Evolutionary conservation across 2,113 vertebrate genomes (phyloP).

Genomic region (Phalacrocorax carbo): DNA sequence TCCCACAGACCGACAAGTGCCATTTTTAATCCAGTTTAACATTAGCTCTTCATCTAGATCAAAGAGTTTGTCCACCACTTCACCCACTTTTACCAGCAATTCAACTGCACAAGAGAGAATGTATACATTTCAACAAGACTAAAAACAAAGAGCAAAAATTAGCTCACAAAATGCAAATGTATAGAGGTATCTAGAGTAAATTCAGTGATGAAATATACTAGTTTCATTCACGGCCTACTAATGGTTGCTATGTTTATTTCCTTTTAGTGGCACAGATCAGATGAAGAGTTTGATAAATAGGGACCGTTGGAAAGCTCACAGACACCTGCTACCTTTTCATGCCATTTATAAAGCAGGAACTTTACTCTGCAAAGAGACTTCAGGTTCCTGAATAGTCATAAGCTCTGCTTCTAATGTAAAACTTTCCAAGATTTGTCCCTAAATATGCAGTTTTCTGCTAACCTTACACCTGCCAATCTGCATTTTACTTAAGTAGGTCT

Average conservation of each 20-base stretch:
- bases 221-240: neutral
- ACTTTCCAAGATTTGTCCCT: neutral
- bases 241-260: neutral
- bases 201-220: neutral
- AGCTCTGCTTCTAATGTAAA: neutral
- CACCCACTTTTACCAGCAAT: conserved; percentile 91
- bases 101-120: conserved; percentile 78
- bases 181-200: neutral
- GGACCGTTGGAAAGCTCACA: neutral
- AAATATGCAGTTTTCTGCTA: neutral
- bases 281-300: neutral
- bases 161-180: neutral
- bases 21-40: conserved; percentile 85
- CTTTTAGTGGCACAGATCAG: neutral
- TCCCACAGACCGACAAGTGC: conserved; percentile 15
- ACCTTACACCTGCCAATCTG: neutral
- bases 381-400: neutral
- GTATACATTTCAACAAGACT: neutral
- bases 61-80: conserved; percentile 94
- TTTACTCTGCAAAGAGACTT: neutral
- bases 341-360: neutral
- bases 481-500: neutral
- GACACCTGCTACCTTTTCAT: neutral
- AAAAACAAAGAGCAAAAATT: neutral
- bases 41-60: conserved; percentile 94